Percentiles rank a stretch among this genome's conserved stretches.
These are phyloP conservation scores for Plebejus melissa DNA, from an alignment of 2,888 invertebrate species.

Conservation along the genomic window DNA sequence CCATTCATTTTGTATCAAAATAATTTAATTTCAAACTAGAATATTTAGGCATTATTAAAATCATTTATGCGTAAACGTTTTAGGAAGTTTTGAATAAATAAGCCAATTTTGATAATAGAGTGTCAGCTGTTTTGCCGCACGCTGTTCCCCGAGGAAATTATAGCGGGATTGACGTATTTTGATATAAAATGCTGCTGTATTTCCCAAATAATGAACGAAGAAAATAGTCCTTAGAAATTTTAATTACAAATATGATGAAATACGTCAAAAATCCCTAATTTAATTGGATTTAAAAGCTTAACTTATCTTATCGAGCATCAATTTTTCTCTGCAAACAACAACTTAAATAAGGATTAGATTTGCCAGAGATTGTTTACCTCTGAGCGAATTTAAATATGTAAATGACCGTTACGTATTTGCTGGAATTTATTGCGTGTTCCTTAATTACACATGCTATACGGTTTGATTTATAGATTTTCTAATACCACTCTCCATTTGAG, in stretches of 20 bases:
- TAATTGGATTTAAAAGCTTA: no score
- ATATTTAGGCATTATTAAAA: neutral
- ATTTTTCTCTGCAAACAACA: neutral
- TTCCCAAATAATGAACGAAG: neutral
- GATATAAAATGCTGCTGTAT: neutral
- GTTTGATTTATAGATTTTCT: constrained; percentile 22
- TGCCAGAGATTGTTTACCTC: neutral
- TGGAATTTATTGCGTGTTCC: neutral
- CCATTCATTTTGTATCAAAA: neutral
- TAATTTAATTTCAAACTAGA: neutral
- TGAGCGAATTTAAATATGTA: constrained; percentile 13
- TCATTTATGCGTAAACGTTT: neutral
- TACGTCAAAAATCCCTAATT: no score
- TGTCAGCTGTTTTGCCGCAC: neutral
- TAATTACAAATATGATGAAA: neutral
- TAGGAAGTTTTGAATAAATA: neutral
- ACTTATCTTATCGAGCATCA: no score
- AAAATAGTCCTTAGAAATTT: neutral
- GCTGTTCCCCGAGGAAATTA: neutral
- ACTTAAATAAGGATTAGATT: neutral
- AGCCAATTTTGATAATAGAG: neutral
- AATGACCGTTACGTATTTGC: constrained; percentile 11
- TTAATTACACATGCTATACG: constrained; percentile 18
- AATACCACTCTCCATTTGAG: constrained; percentile 10
- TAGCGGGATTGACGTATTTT: neutral